Percentiles rank a stretch among this genome's conserved stretches.
These are phyloP conservation scores for Pampus argenteus DNA, from an alignment of 2,797 vertebrate genomes.

Conservation along the genomic window DNA sequence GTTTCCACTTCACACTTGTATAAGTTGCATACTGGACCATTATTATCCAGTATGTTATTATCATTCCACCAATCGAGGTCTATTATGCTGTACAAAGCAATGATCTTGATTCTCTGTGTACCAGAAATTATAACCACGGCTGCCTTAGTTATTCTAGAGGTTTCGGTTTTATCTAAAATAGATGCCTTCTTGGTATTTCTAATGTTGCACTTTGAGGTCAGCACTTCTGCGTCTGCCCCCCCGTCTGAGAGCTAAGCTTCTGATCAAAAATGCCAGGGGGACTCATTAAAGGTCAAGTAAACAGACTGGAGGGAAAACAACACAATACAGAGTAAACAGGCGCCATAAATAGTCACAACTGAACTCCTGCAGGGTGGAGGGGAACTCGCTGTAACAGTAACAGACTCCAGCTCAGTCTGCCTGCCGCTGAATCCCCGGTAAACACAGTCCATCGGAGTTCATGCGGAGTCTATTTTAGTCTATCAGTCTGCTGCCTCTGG, in stretches of 20 bases:
- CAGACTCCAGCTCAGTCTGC: neutral
- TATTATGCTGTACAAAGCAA: neutral
- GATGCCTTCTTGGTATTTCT: slow-evolving; percentile 16
- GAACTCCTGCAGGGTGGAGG: slow-evolving; percentile 7
- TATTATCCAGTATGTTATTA: too few species aligned
- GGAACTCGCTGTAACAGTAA: slow-evolving; percentile 26
- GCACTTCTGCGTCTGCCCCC: neutral
- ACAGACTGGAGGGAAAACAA: slow-evolving; percentile 45
- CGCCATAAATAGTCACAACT: slow-evolving; percentile 59
- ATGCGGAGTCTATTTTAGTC: slow-evolving; percentile 64
- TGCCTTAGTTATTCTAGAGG: neutral
- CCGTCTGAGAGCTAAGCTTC: slow-evolving; percentile 12
- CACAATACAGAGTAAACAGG: slow-evolving; percentile 60
- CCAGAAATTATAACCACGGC: neutral
- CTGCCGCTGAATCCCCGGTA: slow-evolving; percentile 33
- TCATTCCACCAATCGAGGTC: too few species aligned
- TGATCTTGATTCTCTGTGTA: neutral
- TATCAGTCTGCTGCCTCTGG: slow-evolving; percentile 26
- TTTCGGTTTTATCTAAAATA: slow-evolving; percentile 2
- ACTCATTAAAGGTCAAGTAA: slow-evolving; percentile 67
- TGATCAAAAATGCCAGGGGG: slow-evolving; percentile 33
- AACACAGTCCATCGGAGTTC: slow-evolving; percentile 61
- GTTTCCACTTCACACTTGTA: too few species aligned
- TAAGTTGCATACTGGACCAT: too few species aligned
- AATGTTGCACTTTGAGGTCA: slow-evolving; percentile 10